Base-by-base conservation (phyloP, 1,140 invertebrate genomes). In the Drosophila tsacasi region DNA sequence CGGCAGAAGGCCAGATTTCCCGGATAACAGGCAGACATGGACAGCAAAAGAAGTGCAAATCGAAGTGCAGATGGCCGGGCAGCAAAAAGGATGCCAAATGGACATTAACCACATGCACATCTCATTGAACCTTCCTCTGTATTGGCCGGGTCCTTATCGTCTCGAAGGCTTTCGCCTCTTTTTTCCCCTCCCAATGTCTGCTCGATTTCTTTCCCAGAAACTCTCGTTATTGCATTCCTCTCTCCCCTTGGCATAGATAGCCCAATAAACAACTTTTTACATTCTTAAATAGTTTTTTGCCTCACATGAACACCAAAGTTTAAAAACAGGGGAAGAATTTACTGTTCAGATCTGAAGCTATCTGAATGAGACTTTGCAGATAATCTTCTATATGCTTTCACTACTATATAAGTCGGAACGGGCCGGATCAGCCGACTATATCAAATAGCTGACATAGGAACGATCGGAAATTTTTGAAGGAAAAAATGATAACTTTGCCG, bases 101-200 rank as follows among this genome's bases (percentile, higher is more conserved):
- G 59, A 72, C 83, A 80, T 86, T 77, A 83, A 80, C 83, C 83
- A 83, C 82, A 85, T 79, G 83, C 79, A 71, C 52, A 72, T 68
- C 61, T 79, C 83, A 69, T 85, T 81, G 67, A 73, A 77, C 73
- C 60, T 71, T 49, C 37, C 39, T 49, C 46, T 44, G 50, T 65
- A 25, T 63, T 30, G 49, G 49, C 47, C 10, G 40, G 39, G 32
- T 46, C 30, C 63, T 71, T 71, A 68, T 46, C 67, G 39, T 32
- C 44, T 37, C 13, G 25, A 6, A 5, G n/a, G 17, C 39, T 15
- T 15, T 32, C 21, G 9, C 13, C 27, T 40, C 12, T 21, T 10
- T 27, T 17, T 30, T 2, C 5, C 12, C 21, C 15, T 8, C 12
- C 27, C 13, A n/a, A 21, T 66, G n/a, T 19, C 39, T 13, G 27